Percentiles rank a stretch among this genome's conserved stretches.
phyloP scores from a whole-genome alignment of 2,888 invertebrate species.

The Synergus umbraculus region DNA sequence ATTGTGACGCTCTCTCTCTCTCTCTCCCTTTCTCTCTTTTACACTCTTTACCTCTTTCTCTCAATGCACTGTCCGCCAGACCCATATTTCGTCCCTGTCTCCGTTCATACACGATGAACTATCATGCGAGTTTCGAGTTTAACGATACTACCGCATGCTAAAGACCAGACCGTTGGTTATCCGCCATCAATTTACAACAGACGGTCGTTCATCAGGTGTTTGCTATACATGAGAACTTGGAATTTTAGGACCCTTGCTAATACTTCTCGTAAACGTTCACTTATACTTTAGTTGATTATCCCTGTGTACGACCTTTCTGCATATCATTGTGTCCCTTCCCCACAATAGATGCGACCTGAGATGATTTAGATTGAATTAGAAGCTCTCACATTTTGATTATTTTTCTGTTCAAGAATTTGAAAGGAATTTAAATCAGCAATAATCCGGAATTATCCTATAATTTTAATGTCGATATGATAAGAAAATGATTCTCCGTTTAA shows the following conservation, averaged over 20 bases:
- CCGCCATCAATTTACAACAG: slow-evolving; percentile 16
- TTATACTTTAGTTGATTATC: no score
- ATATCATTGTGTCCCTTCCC: no score
- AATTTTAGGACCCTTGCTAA: not conserved
- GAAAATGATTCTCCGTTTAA: not conserved
- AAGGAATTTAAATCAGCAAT: no score
- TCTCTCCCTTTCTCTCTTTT: slow-evolving; percentile 44
- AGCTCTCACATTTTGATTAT: no score
- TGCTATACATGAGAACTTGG: not conserved
- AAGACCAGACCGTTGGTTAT: slow-evolving; percentile 17
- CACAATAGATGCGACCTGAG: no score
- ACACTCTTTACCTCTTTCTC: slow-evolving; percentile 54
- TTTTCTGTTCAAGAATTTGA: no score
- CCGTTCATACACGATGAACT: slow-evolving; percentile 55
- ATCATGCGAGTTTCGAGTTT: slow-evolving; percentile 15
- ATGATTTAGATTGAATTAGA: no score
- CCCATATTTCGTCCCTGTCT: slow-evolving; percentile 71
- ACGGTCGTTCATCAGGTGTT: slow-evolving; percentile 16
- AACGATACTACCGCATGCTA: slow-evolving; percentile 11
- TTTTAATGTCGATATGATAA: not conserved
- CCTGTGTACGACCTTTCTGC: no score
- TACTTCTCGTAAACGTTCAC: no score
- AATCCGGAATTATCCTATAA: no score
- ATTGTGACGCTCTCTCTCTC: slow-evolving; percentile 6
- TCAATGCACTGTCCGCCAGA: slow-evolving; percentile 62